Percentiles rank a stretch among this genome's conserved stretches.
These are phyloP conservation scores for Automeris io DNA, from an alignment of 2,888 invertebrate genomes.

Conservation along the genomic window DNA sequence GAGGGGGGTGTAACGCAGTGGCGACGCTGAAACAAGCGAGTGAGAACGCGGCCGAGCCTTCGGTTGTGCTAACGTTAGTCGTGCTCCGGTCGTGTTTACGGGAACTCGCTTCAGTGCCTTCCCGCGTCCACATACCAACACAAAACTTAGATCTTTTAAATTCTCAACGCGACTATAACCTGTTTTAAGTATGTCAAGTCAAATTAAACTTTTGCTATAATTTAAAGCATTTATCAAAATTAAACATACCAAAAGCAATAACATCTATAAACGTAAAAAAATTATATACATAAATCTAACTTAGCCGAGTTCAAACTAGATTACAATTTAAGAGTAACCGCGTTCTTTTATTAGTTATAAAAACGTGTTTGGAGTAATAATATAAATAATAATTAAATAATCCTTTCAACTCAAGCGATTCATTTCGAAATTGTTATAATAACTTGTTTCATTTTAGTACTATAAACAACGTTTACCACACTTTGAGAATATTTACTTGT, in stretches of 20 bases:
- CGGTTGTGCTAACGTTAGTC: constrained; percentile 16
- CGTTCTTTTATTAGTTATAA: background rate
- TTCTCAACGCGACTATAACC: constrained; percentile 6
- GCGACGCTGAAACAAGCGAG: constrained; percentile 3
- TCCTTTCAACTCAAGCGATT: no score
- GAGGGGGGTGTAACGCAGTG: background rate
- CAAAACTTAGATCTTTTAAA: constrained; percentile 7
- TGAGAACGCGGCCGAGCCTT: constrained; percentile 2
- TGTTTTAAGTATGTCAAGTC: background rate
- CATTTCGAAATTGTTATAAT: no score
- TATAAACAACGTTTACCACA: no score
- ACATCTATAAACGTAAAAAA: background rate
- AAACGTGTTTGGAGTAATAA: background rate
- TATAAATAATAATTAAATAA: no score
- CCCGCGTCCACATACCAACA: constrained; percentile 7
- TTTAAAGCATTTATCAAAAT: background rate
- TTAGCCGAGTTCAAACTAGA: constrained; percentile 1
- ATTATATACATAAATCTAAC: background rate
- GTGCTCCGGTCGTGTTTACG: constrained; percentile 19
- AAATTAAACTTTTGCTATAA: background rate
- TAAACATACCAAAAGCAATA: background rate
- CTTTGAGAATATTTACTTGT: no score
- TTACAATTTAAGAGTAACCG: background rate
- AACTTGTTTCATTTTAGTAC: no score
- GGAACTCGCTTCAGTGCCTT: constrained; percentile 15